These are phyloP conservation scores for Cheilosia pagana DNA, from an alignment of 2,888 invertebrate genomes.

Conservation along the genomic window DNA sequence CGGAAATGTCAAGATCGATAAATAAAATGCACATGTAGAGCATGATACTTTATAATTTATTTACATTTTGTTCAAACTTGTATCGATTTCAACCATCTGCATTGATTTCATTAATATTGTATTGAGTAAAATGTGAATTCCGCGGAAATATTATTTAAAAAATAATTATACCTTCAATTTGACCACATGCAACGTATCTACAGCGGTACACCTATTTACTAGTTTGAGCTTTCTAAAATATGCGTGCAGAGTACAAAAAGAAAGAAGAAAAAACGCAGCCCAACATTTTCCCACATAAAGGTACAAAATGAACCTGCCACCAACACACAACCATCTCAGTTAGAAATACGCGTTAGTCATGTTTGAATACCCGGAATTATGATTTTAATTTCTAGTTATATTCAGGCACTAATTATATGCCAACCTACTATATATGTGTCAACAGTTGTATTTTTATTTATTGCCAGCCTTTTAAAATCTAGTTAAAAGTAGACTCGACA, in stretches of 20 bases:
- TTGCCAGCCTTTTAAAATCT: neutral
- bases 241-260: constrained; percentile 29
- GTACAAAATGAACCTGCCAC: neutral
- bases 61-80: neutral
- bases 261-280: constrained; percentile 11
- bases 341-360: constrained; percentile 29
- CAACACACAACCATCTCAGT: constrained; percentile 24
- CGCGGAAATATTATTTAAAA: neutral
- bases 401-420: constrained; percentile 5
- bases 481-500: neutral
- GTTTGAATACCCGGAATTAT: constrained; percentile 30
- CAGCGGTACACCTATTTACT: constrained; percentile 10
- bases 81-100: too few relatives aligned
- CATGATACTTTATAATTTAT: neutral
- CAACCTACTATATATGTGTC: neutral
- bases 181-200: neutral
- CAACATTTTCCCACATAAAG: constrained; percentile 30
- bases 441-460: constrained; percentile 13
- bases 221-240: constrained; percentile 54
- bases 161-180: constrained; percentile 4
- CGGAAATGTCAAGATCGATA: neutral
- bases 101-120: too few relatives aligned
- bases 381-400: constrained; percentile 24
- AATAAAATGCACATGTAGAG: neutral
- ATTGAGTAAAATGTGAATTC: neutral